Evolutionary conservation across 2,888 invertebrate species (phyloP), one percentile per base, ranked within the genome.

Genomic region (Therioaphis trifolii): DNA sequence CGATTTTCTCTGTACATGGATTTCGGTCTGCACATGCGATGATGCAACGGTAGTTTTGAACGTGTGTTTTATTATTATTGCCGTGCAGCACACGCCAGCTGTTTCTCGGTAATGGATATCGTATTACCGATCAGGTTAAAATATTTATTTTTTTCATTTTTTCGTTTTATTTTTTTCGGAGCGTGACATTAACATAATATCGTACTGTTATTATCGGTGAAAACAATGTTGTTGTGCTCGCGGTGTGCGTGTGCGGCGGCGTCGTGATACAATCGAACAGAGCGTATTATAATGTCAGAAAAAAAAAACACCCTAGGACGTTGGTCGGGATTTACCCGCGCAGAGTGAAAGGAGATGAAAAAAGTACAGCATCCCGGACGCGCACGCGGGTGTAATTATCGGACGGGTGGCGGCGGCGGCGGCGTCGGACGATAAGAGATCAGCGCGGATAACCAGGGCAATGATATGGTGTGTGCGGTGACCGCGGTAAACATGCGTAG

Each of bases 381-480:
- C n/a, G 40, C 12, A 68, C n/a, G 18, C 35, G 35, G n/a, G 29
- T 46, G 46, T 15, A 35, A 35, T 15, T 14, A 46, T 14, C 40
- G 18, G 18, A 71, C 71, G 43, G 43, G 46, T 71, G 71, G 43
- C 71, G 35, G 35, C 35, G 71, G 43, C 71, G 35, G 35, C 35
- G 35, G 3, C 35, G 35, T 35, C 35, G 27, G 27, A 18, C 71
- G 71, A 46, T 46, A 43, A 43, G 46, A 46, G 69, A 69, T 46
- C 71, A 18, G 27, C 4, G 71, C 71, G 27, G 43, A 71, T 71
- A 46, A 71, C 71, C 71, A 11, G 71, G 46, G 71, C 71, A 71
- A 71, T 46, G 15, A 43, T 43, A 24, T 9, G 24, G 0, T 58
- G n/a, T 29, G 27, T 24, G 18, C 46, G 43, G 18, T 24, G 69